Evolutionary conservation across 2,888 invertebrate genomes (phyloP), one percentile per base, ranked within the genome.

Genomic region (Cephonodes hylas): DNA sequence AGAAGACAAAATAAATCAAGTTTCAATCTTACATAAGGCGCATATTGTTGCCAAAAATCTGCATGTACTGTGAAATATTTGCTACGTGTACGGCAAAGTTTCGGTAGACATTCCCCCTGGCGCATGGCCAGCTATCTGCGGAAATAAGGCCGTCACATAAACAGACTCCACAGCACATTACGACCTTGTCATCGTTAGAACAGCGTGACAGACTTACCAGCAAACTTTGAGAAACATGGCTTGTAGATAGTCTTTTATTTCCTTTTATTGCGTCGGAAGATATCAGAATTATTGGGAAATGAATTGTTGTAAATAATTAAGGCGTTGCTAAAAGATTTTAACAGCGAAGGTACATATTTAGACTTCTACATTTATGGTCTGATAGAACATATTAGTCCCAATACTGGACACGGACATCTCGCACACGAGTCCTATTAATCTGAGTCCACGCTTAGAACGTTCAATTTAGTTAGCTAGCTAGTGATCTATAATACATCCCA

Each of bases 41-140:
- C 20, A 20, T 22, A 38, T 38, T 42, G 23, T 45, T 27, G 58
- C 31, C 45, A 38, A 57, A 57, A 58, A 58, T 58, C 58, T 44
- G 42, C 58, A 58, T 58, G 58, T 44, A 44, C 44, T 25, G 42
- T 22, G 25, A 42, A 42, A 42, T 42, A 48, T 48, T 25, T 13
- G 20, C 57, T 10, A n/a, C 42, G 22, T 13, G 38, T 58, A 42
- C 42, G 58, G 44, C 23, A 22, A 25, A 48, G 48, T 48, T 48
- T 27, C 44, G 7, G 42, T 58, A 27, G 22, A 57, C 18, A 42
- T 22, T 34, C 31, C 20, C 2, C 15, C 23, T 58, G 58, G 58
- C 58, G n/a, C 2, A 2, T 23, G 15, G 44, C 58, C 58, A 58
- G 25, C 27, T 10, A 18, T 46, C 46, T 46, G 18, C 27, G 53